A percentile compares a stretch with the other conserved stretches of the same genome.
Conservation (phyloP, 2,888 invertebrate genomes). For the Troides helena region DNA sequence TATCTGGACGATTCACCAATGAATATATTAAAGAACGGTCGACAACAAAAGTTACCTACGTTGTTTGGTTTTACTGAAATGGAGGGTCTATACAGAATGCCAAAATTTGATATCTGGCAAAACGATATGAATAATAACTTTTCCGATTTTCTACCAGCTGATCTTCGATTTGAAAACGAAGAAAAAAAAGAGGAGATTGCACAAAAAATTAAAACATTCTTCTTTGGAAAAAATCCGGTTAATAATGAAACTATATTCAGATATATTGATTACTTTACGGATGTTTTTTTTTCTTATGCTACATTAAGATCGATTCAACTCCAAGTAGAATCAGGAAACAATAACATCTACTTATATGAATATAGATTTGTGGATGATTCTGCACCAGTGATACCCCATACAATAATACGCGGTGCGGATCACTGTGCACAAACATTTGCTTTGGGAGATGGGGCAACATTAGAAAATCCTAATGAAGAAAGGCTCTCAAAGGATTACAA, state of each 20-base stretch:
- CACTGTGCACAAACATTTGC: conserved; percentile 45
- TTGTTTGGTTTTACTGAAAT: conserved; percentile 35
- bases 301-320: conserved; percentile 41
- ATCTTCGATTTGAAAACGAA: conserved; percentile 46
- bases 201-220: conserved; percentile 43
- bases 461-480: not conserved
- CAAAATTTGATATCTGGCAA: conserved; percentile 43
- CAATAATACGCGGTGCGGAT: conserved; percentile 35
- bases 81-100: conserved; percentile 42
- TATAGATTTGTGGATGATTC: conserved; percentile 33
- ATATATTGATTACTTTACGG: conserved; percentile 52
- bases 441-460: conserved; percentile 36
- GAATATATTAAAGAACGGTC: too few species aligned
- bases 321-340: conserved; percentile 46
- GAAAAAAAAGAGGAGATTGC: conserved; percentile 45
- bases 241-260: conserved; percentile 39
- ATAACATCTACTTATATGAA: conserved; percentile 52
- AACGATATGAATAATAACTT: conserved; percentile 51
- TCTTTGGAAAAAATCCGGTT: conserved; percentile 44
- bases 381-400: conserved; percentile 39
- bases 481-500: conserved; percentile 36
- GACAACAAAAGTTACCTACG: too few species aligned
- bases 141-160: conserved; percentile 49
- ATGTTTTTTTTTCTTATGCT: conserved; percentile 52
- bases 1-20: too few species aligned